Evolutionary conservation across 1,140 invertebrate species (phyloP), one percentile per base, ranked within the genome.

Genomic region (Capitella teleta): DNA sequence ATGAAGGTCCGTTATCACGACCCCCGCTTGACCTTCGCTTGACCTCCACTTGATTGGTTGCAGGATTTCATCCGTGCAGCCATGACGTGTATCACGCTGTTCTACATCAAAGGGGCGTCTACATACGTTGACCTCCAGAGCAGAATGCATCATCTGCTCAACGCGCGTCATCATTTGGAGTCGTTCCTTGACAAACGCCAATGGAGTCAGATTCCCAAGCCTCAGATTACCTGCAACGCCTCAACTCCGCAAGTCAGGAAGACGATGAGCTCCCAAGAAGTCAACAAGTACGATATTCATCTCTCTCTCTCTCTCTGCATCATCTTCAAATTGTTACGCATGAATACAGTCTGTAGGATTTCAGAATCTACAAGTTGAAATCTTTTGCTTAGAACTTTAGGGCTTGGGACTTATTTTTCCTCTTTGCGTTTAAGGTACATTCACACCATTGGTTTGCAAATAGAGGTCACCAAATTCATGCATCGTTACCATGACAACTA

Each of bases 21-120:
- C n/a, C n/a, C 21, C 21, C 36, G 16, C 3, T 37, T 37, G 2
- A 37, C 8, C 5, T 6, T 2, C 36, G n/a, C 6, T 6, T 37
- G 36, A 37, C 32, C 37, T 19, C 8, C 1, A 40, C 18, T 14
- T 21, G 30, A 16, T 28, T 53, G n/a, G 47, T 53, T 53, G 28
- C 53, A 71, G 67, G 70, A 72, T 59, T 68, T 58, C 51, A 55
- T 72, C 1, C 54, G 70, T 45, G 68, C 68, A 12, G 62, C 66
- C 28, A 68, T 70, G 64, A 70, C 64, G 2, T 71, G 68, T 52
- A 64, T 67, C 38, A 60, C 53, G 21, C 59, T 60, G 49, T 71
- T 71, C 57, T 69, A 66, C 53, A 60, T 59, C 49, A 54, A 59
- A 23, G 61, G 61, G 5, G 63, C 64, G 25, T 57, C 51, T 6